Conservation (phyloP, 2,888 invertebrate genomes). For the Drosophila ustulata region DNA sequence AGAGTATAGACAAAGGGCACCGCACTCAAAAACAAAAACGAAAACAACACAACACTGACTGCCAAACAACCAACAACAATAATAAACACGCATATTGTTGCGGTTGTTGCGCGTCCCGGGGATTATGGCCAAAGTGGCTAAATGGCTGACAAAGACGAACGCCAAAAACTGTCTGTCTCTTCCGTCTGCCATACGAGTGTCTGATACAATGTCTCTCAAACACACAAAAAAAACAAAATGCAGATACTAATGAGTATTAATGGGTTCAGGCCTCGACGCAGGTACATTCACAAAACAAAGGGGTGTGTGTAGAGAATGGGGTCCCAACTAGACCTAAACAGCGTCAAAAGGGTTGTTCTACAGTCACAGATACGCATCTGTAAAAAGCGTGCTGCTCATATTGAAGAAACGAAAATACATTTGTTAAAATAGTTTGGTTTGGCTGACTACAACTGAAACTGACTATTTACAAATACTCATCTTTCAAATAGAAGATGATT, state of each 20-base stretch:
- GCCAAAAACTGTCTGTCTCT: conserved; percentile 45
- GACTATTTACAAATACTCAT: too few relatives aligned
- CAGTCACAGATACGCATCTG: conserved; percentile 62
- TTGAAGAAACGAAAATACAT: conserved; percentile 8
- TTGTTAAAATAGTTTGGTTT: background rate
- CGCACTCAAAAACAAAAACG: conserved; percentile 49
- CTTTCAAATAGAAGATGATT: background rate
- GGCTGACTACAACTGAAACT: background rate
- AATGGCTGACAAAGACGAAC: conserved; percentile 78
- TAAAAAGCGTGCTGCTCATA: conserved; percentile 42
- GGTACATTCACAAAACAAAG: conserved; percentile 39
- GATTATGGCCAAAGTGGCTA: conserved; percentile 74
- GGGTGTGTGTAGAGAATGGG: conserved; percentile 19
- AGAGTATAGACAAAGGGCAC: conserved; percentile 67
- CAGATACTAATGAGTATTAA: conserved; percentile 79
- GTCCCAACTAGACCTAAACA: conserved; percentile 53
- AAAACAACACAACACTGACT: background rate
- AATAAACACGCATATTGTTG: conserved; percentile 77
- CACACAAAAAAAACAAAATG: conserved; percentile 39
- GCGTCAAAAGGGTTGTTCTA: conserved; percentile 71
- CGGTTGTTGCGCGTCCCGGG: conserved; percentile 63
- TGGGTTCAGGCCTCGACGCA: conserved; percentile 58
- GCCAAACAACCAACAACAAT: conserved; percentile 52
- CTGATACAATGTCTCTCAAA: conserved; percentile 18
- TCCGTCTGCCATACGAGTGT: conserved; percentile 18